phyloP scores from a whole-genome alignment of 2,797 vertebrate species.

The Chiloscyllium punctatum region DNA sequence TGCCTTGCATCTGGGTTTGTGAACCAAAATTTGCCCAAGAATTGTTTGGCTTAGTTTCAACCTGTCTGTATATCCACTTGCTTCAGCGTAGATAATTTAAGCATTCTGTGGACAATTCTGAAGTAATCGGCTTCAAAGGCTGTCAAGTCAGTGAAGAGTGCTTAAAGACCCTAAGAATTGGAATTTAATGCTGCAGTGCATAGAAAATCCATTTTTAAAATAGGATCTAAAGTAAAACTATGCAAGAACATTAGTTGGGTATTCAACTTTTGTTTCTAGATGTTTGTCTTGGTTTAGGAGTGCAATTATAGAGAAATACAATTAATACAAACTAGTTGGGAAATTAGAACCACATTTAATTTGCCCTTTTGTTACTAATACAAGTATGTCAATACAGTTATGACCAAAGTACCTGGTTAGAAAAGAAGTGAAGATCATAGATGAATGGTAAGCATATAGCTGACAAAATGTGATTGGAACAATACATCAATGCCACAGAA shows the following conservation, averaged over 20 bases:
- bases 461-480: neutral
- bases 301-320: neutral
- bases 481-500: neutral
- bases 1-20: neutral
- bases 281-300: neutral
- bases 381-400: neutral
- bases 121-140: neutral
- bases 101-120: neutral
- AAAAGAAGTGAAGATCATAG: neutral
- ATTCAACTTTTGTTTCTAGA: neutral
- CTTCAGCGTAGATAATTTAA: neutral
- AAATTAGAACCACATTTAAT: neutral
- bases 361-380: neutral
- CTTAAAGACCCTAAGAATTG: neutral
- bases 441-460: too few relatives aligned
- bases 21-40: neutral
- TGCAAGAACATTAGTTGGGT: too few relatives aligned
- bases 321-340: neutral
- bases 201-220: neutral
- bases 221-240: neutral
- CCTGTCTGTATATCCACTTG: neutral
- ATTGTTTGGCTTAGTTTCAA: neutral
- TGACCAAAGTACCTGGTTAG: neutral
- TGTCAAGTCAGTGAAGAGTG: neutral
- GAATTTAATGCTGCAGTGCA: neutral